Percentiles rank a stretch among this genome's conserved stretches.
These are phyloP conservation scores for Helicoverpa zea DNA, from an alignment of 1,140 invertebrate species.

Conservation along the genomic window DNA sequence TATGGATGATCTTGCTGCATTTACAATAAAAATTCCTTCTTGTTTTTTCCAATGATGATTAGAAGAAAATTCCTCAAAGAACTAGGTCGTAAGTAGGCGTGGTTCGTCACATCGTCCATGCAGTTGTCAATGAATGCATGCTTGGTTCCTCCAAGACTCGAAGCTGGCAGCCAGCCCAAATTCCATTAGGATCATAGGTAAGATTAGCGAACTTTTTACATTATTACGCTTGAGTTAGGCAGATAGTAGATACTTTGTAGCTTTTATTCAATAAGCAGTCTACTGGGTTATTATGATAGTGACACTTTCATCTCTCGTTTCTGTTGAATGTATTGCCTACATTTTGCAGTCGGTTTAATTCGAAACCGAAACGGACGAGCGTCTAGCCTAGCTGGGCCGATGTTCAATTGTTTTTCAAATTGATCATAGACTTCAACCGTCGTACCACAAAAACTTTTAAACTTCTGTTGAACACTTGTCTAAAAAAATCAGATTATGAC, in stretches of 20 bases:
- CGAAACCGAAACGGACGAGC: no score
- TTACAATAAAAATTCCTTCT: neutral
- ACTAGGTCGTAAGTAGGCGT: constrained; percentile 16
- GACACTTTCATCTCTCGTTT: no score
- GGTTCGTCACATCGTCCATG: constrained; percentile 18
- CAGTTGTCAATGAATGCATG: constrained; percentile 35
- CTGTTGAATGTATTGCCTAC: no score
- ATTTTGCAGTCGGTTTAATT: no score
- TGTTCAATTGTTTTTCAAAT: neutral
- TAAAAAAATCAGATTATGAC: no score
- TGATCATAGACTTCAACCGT: neutral
- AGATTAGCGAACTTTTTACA: neutral
- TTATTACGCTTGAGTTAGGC: neutral
- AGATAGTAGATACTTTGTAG: no score
- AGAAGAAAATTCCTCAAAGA: neutral
- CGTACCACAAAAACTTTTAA: neutral
- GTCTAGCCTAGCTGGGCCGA: neutral
- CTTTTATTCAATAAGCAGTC: no score
- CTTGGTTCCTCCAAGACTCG: constrained; percentile 1
- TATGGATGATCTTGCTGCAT: neutral
- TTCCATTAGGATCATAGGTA: constrained; percentile 14
- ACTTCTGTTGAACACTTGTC: no score
- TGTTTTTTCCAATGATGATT: neutral
- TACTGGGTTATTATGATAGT: no score
- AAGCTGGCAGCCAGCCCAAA: constrained; percentile 16